Percentiles rank a stretch among this genome's conserved stretches.
These are phyloP conservation scores for Neoaliturus tenellus DNA, from an alignment of 2,888 invertebrate genomes.

Conservation along the genomic window DNA sequence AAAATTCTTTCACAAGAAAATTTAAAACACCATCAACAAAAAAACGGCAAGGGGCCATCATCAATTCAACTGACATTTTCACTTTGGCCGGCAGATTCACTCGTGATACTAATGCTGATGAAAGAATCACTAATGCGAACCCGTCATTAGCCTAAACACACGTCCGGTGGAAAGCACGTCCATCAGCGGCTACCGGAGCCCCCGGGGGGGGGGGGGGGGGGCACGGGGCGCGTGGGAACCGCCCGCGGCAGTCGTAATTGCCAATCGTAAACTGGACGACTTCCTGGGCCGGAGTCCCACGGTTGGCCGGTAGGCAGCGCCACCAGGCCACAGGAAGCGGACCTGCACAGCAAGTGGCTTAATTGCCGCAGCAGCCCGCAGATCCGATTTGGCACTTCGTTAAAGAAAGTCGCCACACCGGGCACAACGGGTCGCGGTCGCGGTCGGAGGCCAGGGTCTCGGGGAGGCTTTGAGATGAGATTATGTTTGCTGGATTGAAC, in stretches of 20 bases:
- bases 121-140: not conserved
- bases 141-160: not conserved
- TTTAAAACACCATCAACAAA: no score
- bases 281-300: constrained; percentile 24
- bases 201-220: not conserved
- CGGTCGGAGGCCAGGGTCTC: no score
- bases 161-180: constrained; percentile 14
- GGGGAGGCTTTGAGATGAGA: no score
- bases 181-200: not conserved
- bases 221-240: not conserved
- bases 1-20: no score
- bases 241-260: not conserved
- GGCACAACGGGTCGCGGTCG: no score
- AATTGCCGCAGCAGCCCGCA: not conserved
- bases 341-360: not conserved
- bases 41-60: no score
- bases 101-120: not conserved
- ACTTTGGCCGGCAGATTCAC: no score
- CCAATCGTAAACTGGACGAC: constrained; percentile 29
- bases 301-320: no score
- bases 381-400: not conserved
- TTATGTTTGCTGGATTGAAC: no score
- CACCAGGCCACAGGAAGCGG: not conserved
- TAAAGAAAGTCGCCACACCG: no score
- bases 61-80: no score